Evolutionary conservation across 2,113 vertebrate species (phyloP).

Genomic region (Engraulis encrasicolus): DNA sequence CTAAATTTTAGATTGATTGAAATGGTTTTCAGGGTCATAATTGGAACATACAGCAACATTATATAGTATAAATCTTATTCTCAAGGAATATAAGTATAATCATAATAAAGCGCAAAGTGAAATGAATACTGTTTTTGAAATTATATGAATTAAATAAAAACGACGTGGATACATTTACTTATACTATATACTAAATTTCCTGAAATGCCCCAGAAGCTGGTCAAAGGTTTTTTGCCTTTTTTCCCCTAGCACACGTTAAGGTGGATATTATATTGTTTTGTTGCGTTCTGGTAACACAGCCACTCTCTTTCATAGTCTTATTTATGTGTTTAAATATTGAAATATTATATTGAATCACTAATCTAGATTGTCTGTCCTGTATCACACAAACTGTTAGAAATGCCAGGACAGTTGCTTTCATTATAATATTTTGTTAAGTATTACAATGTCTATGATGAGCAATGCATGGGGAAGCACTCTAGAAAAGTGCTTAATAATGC

Average conservation of each 20-base stretch:
- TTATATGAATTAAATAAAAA: neutral
- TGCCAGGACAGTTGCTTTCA: neutral
- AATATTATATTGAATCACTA: neutral
- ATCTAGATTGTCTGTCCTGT: neutral
- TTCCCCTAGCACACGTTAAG: neutral
- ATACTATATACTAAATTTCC: neutral
- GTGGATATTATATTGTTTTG: neutral
- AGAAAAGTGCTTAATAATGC: constrained; percentile 9
- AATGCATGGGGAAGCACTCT: constrained; percentile 5
- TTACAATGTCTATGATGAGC: neutral
- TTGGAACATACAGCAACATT: too few species aligned
- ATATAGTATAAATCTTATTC: too few species aligned
- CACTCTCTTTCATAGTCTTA: neutral
- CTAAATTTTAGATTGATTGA: too few species aligned
- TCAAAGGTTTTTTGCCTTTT: neutral
- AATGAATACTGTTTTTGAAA: too few species aligned
- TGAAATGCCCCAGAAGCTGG: neutral
- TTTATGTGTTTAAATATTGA: neutral
- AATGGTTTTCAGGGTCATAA: too few species aligned
- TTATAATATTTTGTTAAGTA: neutral
- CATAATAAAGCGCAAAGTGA: too few species aligned
- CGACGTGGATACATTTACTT: neutral
- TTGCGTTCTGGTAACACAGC: neutral
- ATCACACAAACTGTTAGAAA: neutral
- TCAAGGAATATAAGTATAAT: too few species aligned